Percentiles rank a stretch among this genome's conserved stretches.
These are phyloP conservation scores for Philypnodon macrostomus DNA, from an alignment of 2,797 vertebrate genomes.

Conservation along the genomic window DNA sequence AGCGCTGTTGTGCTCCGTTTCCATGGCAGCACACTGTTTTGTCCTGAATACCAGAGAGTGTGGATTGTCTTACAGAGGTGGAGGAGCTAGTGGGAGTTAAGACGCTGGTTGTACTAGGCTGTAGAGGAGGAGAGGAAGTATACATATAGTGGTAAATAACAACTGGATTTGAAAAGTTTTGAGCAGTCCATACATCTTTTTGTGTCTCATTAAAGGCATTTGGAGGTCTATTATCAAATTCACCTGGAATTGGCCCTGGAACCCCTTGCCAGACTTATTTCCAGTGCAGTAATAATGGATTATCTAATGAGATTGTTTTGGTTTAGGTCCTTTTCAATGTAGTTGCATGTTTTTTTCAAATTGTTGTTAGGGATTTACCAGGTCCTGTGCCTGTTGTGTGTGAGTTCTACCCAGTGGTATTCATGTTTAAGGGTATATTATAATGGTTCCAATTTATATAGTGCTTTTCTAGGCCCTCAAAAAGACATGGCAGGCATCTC, in stretches of 20 bases:
- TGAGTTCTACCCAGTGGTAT: too few species aligned
- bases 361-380: too few species aligned
- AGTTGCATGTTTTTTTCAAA: too few species aligned
- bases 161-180: constrained; percentile 36
- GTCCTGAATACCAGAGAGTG: constrained; percentile 71
- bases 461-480: too few species aligned
- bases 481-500: too few species aligned
- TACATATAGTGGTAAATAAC: constrained; percentile 26
- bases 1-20: constrained; percentile 71
- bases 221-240: constrained; percentile 44
- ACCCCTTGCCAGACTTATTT: background rate
- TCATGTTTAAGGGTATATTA: too few species aligned
- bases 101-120: constrained; percentile 24
- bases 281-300: too few species aligned
- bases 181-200: constrained; percentile 23
- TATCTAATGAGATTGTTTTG: too few species aligned
- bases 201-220: constrained; percentile 55
- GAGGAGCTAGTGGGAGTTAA: constrained; percentile 35
- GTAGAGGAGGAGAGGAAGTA: constrained; percentile 1
- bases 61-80: constrained; percentile 74
- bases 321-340: too few species aligned
- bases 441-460: too few species aligned
- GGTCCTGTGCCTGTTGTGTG: too few species aligned
- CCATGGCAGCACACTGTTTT: constrained; percentile 71
- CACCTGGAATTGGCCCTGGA: too few species aligned